Conservation (phyloP, 2,888 invertebrate species). For the Zhuqinia jingwanae region DNA sequence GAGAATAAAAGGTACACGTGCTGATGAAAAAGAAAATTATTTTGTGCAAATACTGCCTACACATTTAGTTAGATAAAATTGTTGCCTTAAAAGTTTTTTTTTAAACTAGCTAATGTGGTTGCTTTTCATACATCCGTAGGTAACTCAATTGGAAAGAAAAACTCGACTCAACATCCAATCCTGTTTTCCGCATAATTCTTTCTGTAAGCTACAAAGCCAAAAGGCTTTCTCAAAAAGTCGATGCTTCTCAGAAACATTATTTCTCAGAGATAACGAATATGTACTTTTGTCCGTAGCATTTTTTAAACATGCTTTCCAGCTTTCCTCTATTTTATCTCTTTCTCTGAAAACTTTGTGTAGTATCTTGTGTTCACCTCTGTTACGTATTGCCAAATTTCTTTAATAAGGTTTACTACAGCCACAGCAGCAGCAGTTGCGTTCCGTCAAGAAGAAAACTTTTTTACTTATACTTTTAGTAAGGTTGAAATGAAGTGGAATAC, state of each 20-base stretch:
- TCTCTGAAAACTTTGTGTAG: constrained; percentile 24
- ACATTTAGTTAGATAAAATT: constrained; percentile 5
- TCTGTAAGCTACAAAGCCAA: not conserved
- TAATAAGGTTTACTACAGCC: constrained; percentile 45
- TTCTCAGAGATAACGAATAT: not conserved
- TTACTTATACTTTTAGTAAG: constrained; percentile 37
- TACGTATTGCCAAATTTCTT: constrained; percentile 55
- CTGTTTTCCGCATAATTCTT: constrained; percentile 26
- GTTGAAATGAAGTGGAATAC: constrained; percentile 52
- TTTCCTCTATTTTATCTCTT: constrained; percentile 11
- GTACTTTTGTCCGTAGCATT: not conserved
- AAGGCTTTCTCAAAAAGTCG: constrained; percentile 25
- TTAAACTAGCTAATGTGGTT: constrained; percentile 28
- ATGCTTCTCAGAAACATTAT: not conserved
- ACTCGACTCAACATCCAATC: constrained; percentile 33
- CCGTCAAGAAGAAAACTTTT: constrained; percentile 41
- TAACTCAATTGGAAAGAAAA: constrained; percentile 32
- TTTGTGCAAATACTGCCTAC: not conserved
- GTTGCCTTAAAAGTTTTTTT: constrained; percentile 10
- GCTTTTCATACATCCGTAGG: constrained; percentile 36
- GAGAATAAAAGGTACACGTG: no score
- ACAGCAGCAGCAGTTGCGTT: constrained; percentile 3
- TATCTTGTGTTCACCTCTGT: constrained; percentile 29
- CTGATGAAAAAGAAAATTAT: not conserved
- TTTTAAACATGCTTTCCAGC: not conserved